phyloP scores from a whole-genome alignment of 2,888 invertebrate genomes.

The Didymodactylos carnosus region DNA sequence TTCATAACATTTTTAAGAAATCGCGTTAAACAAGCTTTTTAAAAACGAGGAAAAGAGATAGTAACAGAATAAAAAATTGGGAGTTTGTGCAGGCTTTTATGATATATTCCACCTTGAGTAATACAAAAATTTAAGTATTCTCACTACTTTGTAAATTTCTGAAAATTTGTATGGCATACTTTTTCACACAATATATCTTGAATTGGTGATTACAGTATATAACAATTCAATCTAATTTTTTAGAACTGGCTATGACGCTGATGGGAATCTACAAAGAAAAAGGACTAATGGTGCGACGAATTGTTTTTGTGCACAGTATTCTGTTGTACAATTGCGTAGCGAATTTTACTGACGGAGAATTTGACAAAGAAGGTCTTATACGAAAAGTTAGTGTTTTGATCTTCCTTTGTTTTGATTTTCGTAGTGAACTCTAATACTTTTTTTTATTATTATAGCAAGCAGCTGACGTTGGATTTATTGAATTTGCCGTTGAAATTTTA shows the following conservation, averaged over 20 bases:
- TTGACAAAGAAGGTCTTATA: background rate
- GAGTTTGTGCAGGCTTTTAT: no score
- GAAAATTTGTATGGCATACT: no score
- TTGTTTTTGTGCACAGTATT: background rate
- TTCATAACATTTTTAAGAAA: no score
- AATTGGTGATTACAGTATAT: no score
- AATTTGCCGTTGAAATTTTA: background rate
- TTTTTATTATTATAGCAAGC: background rate
- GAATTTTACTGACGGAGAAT: background rate
- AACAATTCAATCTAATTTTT: background rate
- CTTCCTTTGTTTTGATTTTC: no score
- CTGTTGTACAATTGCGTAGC: background rate
- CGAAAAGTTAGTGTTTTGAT: background rate
- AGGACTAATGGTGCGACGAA: background rate
- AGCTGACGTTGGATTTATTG: background rate
- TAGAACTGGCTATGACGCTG: background rate
- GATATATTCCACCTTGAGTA: no score
- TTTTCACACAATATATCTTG: no score
- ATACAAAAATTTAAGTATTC: no score
- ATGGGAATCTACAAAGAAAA: background rate
- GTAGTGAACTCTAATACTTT: background rate
- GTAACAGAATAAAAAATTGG: no score
- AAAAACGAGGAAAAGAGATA: no score
- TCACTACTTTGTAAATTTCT: no score
- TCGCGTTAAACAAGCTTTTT: no score